Evolutionary conservation across 2,888 invertebrate genomes (phyloP), one percentile per base, ranked within the genome.

Genomic region (Philereme vetulata): DNA sequence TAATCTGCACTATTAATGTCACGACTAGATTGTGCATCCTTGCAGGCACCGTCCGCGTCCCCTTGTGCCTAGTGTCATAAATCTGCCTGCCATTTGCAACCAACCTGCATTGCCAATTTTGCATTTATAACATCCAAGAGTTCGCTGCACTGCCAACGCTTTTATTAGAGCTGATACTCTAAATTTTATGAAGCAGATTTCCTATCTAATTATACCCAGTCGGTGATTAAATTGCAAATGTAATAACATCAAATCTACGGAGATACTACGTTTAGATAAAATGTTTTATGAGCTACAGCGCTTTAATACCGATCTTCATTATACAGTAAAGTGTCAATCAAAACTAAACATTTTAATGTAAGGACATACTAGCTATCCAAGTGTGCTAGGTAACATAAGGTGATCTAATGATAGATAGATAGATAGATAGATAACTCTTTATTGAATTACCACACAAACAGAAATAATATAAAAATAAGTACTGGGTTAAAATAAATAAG

Each of bases 21-120:
- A 83, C 85, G 85, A 90, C 77, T 85, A 84, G 85, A 86, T 84
- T 84, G 84, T 86, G 79, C 78, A 88, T 89, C 88, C 85, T 86
- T 88, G 82, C 79, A 72, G 72, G 72, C 74, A 74, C 75, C 70
- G 70, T 74, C 70, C 72, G 74, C 70, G 70, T 74, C 70, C 72
- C 67, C 71, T 70, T 56, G 54, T 36, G 48, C 57, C 66, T 64
- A 72, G 62, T 67, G 68, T 72, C 59, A 77, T 81, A 81, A 80
- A 82, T 78, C 76, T 74, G 65, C 60, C 60, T 65, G 67, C 74
- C 73, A 76, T 70, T 74, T 66, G 74, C 76, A 72, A 79, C 75
- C 74, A 71, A 77, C 70, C 76, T 71, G 70, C 71, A 72, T 75
- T 69, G 68, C 62, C 21, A 21, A 21, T 21, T 21, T 21, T 1